Conservation (phyloP, 2,797 vertebrate genomes). For the Spinibarbus caldwelli region DNA sequence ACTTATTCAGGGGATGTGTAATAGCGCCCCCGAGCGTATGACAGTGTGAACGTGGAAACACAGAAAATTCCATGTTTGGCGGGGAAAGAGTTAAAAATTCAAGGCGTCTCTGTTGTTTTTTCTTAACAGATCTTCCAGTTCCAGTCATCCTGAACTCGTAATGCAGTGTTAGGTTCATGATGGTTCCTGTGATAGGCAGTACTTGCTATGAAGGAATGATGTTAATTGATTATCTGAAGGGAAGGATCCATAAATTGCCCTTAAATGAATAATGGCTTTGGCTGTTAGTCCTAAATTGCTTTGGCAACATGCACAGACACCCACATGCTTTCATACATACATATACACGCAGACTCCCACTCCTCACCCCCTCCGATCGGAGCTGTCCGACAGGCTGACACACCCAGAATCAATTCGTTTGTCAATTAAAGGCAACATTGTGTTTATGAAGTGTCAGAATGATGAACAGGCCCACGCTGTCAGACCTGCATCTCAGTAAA, state of each 20-base stretch:
- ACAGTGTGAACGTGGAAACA: too few species aligned
- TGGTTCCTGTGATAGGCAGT: background rate
- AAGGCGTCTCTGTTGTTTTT: background rate
- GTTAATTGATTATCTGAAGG: slow-evolving; percentile 46
- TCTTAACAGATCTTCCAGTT: background rate
- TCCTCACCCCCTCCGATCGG: background rate
- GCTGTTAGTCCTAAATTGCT: slow-evolving; percentile 43
- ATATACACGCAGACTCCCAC: slow-evolving; percentile 9
- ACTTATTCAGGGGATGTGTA: too few species aligned
- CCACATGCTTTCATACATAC: slow-evolving; percentile 7
- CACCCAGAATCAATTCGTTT: slow-evolving; percentile 28
- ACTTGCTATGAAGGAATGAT: slow-evolving; percentile 11
- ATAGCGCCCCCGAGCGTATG: too few species aligned
- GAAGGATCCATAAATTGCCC: slow-evolving; percentile 48
- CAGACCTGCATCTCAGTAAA: slow-evolving; percentile 37
- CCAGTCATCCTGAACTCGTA: background rate
- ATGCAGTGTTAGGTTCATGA: background rate
- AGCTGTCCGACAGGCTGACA: slow-evolving; percentile 13
- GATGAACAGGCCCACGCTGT: slow-evolving; percentile 55
- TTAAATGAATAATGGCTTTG: slow-evolving; percentile 42
- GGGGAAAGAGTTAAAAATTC: too few species aligned
- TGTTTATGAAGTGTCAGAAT: slow-evolving; percentile 60
- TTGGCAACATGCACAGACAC: slow-evolving; percentile 34
- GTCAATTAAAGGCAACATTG: slow-evolving; percentile 49
- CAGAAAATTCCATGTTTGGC: too few species aligned